Evolutionary conservation across 2,888 invertebrate species (phyloP), one percentile per base, ranked within the genome.

Genomic region (Cyaniris semiargus): DNA sequence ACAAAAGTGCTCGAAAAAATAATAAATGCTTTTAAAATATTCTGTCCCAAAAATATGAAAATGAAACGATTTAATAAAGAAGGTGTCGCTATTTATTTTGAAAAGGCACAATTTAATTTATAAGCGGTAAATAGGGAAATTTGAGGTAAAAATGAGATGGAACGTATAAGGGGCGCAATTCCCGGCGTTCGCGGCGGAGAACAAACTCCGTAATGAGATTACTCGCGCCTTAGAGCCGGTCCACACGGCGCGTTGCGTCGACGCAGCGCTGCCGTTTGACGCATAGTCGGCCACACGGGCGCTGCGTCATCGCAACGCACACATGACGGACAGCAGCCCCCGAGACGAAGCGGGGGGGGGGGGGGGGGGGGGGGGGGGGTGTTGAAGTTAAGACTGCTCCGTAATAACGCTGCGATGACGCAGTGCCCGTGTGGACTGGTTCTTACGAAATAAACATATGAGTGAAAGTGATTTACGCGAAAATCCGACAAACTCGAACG

Each of bases 361-460:
- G n/a, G n/a, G n/a, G n/a, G n/a, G n/a, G n/a, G n/a, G n/a, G n/a
- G n/a, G n/a, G n/a, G n/a, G n/a, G n/a, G n/a, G n/a, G n/a, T n/a
- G n/a, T n/a, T n/a, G n/a, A n/a, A n/a, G n/a, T n/a, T n/a, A n/a
- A n/a, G n/a, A n/a, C n/a, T n/a, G n/a, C n/a, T n/a, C n/a, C n/a
- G n/a, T n/a, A n/a, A n/a, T n/a, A n/a, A n/a, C n/a, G n/a, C n/a
- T n/a, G n/a, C n/a, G n/a, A n/a, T n/a, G n/a, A n/a, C n/a, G n/a
- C n/a, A n/a, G n/a, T n/a, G n/a, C n/a, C n/a, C n/a, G n/a, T n/a
- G n/a, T n/a, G n/a, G n/a, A n/a, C n/a, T n/a, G n/a, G n/a, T n/a
- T n/a, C n/a, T n/a, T 78, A 84, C 87, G 88, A 79, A 79, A 89
- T 88, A 88, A 87, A 87, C 87, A 87, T 86, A 87, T 85, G 84